Evolutionary conservation across 2,888 invertebrate species (phyloP), one percentile per base, ranked within the genome.

Genomic region (Papilio gigon): DNA sequence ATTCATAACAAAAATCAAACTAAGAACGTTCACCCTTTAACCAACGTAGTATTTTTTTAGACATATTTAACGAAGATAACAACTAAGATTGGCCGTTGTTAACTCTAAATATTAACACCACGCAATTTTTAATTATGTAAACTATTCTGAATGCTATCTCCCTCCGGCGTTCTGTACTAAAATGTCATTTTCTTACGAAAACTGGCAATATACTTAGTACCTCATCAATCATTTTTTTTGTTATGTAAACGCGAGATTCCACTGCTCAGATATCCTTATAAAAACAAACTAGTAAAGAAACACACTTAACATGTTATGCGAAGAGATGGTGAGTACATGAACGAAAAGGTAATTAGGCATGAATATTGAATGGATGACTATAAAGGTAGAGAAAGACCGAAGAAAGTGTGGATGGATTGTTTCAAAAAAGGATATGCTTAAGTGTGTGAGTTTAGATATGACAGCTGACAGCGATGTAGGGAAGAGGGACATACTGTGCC

Each of bases 111-210:
- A 14, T 30, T 30, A n/a, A 37, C 17, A 66, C 12, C 37, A 27
- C 40, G 4, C 25, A 27, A 60, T 22, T 25, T 1, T 14, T 50
- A 33, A 62, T 20, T 27, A 33, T n/a, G 40, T 33, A 47, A 37
- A 25, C 11, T 35, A 50, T 25, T 44, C n/a, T 56, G 20, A 60
- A 66, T 44, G 25, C 22, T 60, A 35, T 12, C 50, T 50, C 60
- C 70, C 62, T 59, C 50, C 50, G 56, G 70, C 63, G 40, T 9
- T 14, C 42, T 68, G n/a, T 62, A 14, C 30, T 30, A 30, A 66
- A 63, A 68, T 58, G 65, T 65, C 35, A 60, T 63, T 68, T 67
- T 67, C 64, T 68, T 68, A 14, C 58, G 35, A 53, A 37, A 59
- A 59, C 65, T 25, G 30, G 60, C 65, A 66, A 42, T 60, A 37